Conservation (phyloP, 1,140 invertebrate species). For the Neocloeon triangulifer region DNA sequence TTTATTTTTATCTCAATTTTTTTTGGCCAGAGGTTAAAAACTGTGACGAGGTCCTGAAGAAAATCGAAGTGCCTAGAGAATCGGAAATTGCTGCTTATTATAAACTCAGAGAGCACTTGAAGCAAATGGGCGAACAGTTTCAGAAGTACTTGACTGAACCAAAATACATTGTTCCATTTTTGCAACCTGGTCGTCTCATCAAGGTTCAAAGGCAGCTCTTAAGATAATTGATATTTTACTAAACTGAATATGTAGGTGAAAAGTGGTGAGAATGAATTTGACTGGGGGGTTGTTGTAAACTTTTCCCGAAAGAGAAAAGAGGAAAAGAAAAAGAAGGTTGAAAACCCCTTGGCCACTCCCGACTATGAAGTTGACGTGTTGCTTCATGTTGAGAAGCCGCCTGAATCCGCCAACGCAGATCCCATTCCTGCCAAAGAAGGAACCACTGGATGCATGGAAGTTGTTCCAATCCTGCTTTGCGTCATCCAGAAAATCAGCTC, state of each 20-base stretch:
- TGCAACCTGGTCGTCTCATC: conserved; percentile 80
- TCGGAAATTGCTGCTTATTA: conserved; percentile 63
- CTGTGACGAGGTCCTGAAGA: conserved; percentile 38
- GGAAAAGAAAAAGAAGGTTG: conserved; percentile 10
- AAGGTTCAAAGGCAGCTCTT: conserved; percentile 25
- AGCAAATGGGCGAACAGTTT: conserved; percentile 48
- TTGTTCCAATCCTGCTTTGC: conserved; percentile 63
- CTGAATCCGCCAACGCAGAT: conserved; percentile 19
- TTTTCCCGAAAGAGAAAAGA: conserved; percentile 65
- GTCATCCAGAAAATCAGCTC: conserved; percentile 76
- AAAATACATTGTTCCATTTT: conserved; percentile 74
- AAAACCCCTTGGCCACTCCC: conserved; percentile 19
- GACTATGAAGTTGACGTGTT: conserved; percentile 62
- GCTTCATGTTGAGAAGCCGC: conserved; percentile 40
- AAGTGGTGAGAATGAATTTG: conserved; percentile 67
- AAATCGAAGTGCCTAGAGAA: conserved; percentile 44
- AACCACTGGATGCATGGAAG: conserved; percentile 65
- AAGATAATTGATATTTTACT: conserved; percentile 4
- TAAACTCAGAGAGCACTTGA: conserved; percentile 59
- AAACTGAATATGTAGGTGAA: conserved; percentile 36
- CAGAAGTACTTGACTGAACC: conserved; percentile 60
- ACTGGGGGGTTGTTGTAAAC: conserved; percentile 90
- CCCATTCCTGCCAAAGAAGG: conserved; percentile 19
- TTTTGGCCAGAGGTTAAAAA: conserved; percentile 44
- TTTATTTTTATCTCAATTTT: conserved; percentile 5